Conservation (phyloP, 2,797 vertebrate species). For the Myotis vivesi region DNA sequence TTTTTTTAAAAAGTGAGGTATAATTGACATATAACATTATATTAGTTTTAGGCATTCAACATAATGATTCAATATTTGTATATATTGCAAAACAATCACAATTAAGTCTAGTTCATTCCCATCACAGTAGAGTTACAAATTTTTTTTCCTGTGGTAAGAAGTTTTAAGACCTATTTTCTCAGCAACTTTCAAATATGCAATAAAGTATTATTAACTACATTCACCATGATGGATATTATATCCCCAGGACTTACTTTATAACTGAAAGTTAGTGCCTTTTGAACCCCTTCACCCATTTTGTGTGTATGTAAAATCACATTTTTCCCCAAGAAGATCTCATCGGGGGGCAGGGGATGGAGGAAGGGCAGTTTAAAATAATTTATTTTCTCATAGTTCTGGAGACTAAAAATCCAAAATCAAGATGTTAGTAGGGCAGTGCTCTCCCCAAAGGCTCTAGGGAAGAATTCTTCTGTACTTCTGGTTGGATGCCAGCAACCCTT, state of each 20-base stretch:
- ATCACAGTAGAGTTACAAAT: neutral
- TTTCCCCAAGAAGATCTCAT: neutral
- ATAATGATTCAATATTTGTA: neutral
- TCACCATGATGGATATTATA: neutral
- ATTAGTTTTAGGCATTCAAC: neutral
- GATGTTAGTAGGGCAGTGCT: neutral
- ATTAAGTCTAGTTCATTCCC: neutral
- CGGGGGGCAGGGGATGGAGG: neutral
- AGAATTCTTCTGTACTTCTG: neutral
- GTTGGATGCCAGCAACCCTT: neutral
- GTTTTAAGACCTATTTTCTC: neutral
- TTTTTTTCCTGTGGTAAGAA: neutral
- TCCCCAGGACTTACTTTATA: neutral
- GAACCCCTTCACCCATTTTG: neutral
- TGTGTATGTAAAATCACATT: neutral
- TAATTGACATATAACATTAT: neutral
- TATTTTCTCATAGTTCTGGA: neutral
- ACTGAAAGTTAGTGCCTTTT: neutral
- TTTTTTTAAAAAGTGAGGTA: neutral
- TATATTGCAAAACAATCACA: neutral
- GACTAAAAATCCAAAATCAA: neutral
- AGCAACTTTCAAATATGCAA: neutral
- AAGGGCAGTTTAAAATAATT: neutral
- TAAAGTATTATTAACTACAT: neutral
- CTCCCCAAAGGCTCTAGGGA: neutral